Percentiles rank a stretch among this genome's conserved stretches.
These are phyloP conservation scores for Anguilla marmorata DNA, from an alignment of 2,797 vertebrate genomes.

Conservation along the genomic window DNA sequence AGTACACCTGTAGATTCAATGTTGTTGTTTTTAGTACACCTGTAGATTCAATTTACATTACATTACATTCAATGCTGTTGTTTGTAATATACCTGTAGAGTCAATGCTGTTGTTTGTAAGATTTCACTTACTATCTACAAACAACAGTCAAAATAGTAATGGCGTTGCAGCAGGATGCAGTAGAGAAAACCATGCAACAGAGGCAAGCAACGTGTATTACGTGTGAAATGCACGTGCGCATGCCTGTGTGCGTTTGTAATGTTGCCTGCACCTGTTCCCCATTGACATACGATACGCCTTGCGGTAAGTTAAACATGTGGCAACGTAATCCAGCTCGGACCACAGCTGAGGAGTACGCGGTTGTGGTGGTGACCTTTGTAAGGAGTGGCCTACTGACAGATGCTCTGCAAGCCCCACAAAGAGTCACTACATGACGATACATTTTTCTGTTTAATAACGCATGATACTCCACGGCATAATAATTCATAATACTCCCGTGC, in stretches of 20 bases:
- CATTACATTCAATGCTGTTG: too few species aligned
- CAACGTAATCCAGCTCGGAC: neutral
- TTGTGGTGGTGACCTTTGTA: neutral
- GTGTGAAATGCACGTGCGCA: neutral
- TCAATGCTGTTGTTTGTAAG: too few species aligned
- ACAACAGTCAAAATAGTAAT: neutral
- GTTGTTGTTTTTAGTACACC: too few species aligned
- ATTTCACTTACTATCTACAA: neutral
- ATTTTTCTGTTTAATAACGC: neutral
- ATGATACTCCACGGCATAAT: neutral
- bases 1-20: too few species aligned
- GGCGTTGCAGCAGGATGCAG: neutral
- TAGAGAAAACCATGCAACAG: too few species aligned
- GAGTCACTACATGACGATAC: neutral
- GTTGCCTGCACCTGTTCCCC: neutral
- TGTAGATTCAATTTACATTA: too few species aligned
- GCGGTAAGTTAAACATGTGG: neutral
- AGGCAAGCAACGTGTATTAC: neutral
- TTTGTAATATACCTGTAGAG: too few species aligned
- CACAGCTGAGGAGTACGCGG: neutral
- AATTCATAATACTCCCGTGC: neutral
- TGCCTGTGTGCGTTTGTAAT: neutral
- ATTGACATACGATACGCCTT: neutral
- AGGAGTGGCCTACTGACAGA: neutral
- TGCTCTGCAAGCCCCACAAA: neutral